These are phyloP conservation scores for Drosophila paranaensis DNA, from an alignment of 2,888 invertebrate genomes.

Conservation along the genomic window DNA sequence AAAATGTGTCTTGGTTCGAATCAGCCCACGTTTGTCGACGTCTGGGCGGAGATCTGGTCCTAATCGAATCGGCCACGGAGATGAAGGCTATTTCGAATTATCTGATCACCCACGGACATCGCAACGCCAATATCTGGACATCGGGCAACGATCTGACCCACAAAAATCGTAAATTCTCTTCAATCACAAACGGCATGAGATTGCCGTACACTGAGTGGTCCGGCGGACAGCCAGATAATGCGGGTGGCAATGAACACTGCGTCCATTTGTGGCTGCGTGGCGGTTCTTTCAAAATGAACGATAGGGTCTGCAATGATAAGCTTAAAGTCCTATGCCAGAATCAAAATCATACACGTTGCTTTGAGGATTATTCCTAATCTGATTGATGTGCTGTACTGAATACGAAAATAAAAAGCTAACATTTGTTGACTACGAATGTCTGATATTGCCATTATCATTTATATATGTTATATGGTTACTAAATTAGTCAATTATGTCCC, in stretches of 20 bases:
- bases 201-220: slow-evolving; percentile 20
- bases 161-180: background rate
- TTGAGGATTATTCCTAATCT: background rate
- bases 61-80: slow-evolving; percentile 29
- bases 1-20: slow-evolving; percentile 17
- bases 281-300: slow-evolving; percentile 26
- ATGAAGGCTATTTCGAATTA: background rate
- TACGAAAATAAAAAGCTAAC: no score
- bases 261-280: background rate
- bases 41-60: slow-evolving; percentile 24
- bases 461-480: slow-evolving; percentile 1
- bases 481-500: background rate
- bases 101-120: background rate
- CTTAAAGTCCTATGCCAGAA: slow-evolving; percentile 6
- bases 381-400: no score
- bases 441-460: background rate
- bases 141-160: slow-evolving; percentile 28
- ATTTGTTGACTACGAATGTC: background rate
- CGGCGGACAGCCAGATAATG: slow-evolving; percentile 22
- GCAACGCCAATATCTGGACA: slow-evolving; percentile 16
- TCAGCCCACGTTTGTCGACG: slow-evolving; percentile 27
- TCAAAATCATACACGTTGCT: background rate
- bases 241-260: slow-evolving; percentile 25
- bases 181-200: slow-evolving; percentile 13
- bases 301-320: slow-evolving; percentile 1